Conservation (phyloP, 2,888 invertebrate genomes). For the Acronicta aceris region DNA sequence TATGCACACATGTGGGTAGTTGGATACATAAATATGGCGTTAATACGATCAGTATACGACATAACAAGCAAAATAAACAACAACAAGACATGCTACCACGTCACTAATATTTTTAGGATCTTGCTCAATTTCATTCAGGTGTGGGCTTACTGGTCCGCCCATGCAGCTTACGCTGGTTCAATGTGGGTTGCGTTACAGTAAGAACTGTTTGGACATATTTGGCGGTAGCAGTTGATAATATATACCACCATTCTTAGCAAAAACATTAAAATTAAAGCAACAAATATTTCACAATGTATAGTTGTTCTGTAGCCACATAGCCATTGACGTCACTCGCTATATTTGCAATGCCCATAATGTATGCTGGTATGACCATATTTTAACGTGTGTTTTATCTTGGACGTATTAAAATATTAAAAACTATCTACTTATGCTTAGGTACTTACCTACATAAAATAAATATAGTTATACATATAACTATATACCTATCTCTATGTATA, state of each 20-base stretch:
- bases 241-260: slow-evolving; percentile 40
- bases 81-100: slow-evolving; percentile 63
- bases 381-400: slow-evolving; percentile 23
- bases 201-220: slow-evolving; percentile 69
- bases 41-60: slow-evolving; percentile 50
- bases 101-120: slow-evolving; percentile 74
- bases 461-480: not conserved
- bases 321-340: slow-evolving; percentile 53
- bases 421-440: not conserved
- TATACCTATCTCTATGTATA: not conserved
- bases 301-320: slow-evolving; percentile 20
- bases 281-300: slow-evolving; percentile 36
- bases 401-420: slow-evolving; percentile 3
- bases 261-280: slow-evolving; percentile 45
- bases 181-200: slow-evolving; percentile 69
- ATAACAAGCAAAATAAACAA: slow-evolving; percentile 61
- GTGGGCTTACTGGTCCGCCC: slow-evolving; percentile 82
- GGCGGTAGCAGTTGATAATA: slow-evolving; percentile 57
- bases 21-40: slow-evolving; percentile 25
- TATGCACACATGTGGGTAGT: slow-evolving; percentile 51
- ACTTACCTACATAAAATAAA: slow-evolving; percentile 6
- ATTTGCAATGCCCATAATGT: slow-evolving; percentile 38
- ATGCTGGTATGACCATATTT: slow-evolving; percentile 18
- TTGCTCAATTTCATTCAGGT: slow-evolving; percentile 71
- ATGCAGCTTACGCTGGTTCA: slow-evolving; percentile 54